A percentile compares a stretch with the other conserved stretches of the same genome.
Evolutionary conservation across 30 jellyfish, hydroid and myxozoan species (phyloP).

Genomic region (Aurelia aurita complex sp. Pacific): DNA sequence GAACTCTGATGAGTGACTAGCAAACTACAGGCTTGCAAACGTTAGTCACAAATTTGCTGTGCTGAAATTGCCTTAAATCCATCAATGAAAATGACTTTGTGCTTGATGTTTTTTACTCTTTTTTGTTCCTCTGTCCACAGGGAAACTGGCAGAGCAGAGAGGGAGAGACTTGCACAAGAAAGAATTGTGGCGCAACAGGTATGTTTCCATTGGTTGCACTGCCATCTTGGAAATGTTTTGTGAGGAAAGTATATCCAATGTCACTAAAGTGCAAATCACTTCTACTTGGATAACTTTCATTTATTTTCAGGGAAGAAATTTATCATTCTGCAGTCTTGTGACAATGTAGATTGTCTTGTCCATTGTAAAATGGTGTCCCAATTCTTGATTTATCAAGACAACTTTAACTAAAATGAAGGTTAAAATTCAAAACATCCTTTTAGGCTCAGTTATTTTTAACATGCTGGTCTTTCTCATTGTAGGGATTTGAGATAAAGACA

Average conservation of each 20-base stretch:
- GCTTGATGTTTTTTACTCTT: background rate
- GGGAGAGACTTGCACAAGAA: slow-evolving; percentile 64
- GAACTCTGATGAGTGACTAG: too few relatives aligned
- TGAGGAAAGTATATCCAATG: background rate
- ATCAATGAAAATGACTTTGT: background rate
- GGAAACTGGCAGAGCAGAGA: slow-evolving; percentile 78
- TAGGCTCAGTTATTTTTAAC: too few relatives aligned
- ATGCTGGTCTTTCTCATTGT: background rate
- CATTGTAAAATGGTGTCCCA: background rate
- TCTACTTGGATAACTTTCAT: too few relatives aligned
- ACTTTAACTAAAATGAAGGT: too few relatives aligned
- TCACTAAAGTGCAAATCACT: background rate
- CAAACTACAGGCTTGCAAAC: background rate
- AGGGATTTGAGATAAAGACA: slow-evolving; percentile 75
- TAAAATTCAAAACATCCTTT: too few relatives aligned
- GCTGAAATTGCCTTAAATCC: background rate
- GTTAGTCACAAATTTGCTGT: background rate
- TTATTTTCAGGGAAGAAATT: too few relatives aligned
- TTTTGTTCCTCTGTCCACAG: background rate
- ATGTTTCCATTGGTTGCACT: background rate
- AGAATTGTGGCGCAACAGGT: slow-evolving; percentile 60
- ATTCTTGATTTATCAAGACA: too few relatives aligned
- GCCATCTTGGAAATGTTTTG: background rate
- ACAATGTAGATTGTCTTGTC: background rate
- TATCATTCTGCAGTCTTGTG: background rate